These are phyloP conservation scores for Lophura nycthemera DNA, from an alignment of 2,113 vertebrate genomes.

Conservation along the genomic window DNA sequence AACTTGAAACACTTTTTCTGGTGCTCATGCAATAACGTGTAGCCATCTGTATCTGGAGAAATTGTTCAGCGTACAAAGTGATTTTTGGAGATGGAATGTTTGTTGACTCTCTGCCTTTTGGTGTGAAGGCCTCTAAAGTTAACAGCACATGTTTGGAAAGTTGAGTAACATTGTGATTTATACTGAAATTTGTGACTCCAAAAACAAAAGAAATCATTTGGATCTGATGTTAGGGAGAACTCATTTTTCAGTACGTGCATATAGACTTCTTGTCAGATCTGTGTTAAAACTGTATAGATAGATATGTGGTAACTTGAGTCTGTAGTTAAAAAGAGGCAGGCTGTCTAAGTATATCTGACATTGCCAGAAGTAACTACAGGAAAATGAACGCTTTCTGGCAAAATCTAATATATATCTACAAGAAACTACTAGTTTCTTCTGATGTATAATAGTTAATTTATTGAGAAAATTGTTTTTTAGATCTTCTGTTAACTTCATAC, in stretches of 20 bases:
- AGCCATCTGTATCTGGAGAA: not conserved
- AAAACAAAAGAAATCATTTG: not conserved
- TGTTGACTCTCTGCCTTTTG: not conserved
- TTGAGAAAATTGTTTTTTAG: not conserved
- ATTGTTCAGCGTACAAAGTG: not conserved
- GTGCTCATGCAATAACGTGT: not conserved
- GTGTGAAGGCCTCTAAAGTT: not conserved
- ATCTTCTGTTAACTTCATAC: not conserved
- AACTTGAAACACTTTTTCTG: not conserved
- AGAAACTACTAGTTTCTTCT: not conserved
- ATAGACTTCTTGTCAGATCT: not conserved
- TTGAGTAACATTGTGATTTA: not conserved
- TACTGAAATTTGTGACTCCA: not conserved
- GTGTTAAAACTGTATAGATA: not conserved
- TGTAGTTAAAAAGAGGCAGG: not conserved
- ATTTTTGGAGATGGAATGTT: not conserved
- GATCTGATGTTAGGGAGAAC: not conserved
- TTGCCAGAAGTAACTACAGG: not conserved
- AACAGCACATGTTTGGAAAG: not conserved
- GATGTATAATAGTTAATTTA: not conserved
- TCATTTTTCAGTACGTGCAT: not conserved
- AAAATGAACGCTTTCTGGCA: not conserved
- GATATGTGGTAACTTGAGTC: not conserved
- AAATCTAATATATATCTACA: not conserved
- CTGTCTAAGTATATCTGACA: not conserved